Evolutionary conservation across 2,888 invertebrate species (phyloP).

Genomic region (Antitype chi): DNA sequence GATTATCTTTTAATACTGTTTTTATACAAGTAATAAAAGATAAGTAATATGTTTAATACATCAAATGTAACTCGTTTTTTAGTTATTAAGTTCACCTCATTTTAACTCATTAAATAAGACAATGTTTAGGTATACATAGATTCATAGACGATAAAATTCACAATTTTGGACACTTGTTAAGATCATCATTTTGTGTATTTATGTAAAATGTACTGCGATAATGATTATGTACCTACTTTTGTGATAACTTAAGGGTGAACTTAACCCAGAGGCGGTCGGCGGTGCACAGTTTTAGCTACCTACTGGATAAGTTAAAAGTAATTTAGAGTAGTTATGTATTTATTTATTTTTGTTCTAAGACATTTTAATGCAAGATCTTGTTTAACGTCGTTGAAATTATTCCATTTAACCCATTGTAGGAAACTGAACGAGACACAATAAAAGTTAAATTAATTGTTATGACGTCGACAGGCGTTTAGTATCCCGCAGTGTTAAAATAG

Average conservation of each 20-base stretch:
- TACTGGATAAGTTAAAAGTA: conserved; percentile 29
- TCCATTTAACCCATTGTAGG: background rate
- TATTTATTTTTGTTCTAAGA: conserved; percentile 62
- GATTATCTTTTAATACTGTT: background rate
- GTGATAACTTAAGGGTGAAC: conserved; percentile 50
- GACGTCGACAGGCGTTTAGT: no score
- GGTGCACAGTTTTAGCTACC: conserved; percentile 28
- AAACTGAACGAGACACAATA: no score
- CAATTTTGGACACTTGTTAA: background rate
- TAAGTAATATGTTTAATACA: conserved; percentile 2
- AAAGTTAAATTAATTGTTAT: no score
- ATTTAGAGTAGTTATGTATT: conserved; percentile 45
- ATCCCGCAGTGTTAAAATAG: conserved; percentile 9
- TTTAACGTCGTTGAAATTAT: conserved; percentile 36
- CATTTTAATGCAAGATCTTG: conserved; percentile 44
- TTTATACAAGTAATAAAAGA: background rate
- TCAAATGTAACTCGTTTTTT: conserved; percentile 10
- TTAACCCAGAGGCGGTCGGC: conserved; percentile 10
- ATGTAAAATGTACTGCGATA: conserved; percentile 13
- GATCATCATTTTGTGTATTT: conserved; percentile 4
- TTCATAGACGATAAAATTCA: background rate
- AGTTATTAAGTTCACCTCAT: conserved; percentile 34
- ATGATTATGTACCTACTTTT: conserved; percentile 29
- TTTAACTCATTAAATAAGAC: conserved; percentile 14
- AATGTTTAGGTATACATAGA: background rate